Percentiles rank a stretch among this genome's conserved stretches.
Evolutionary conservation across 2,113 vertebrate genomes (phyloP).

Genomic region (Copsychus sechellarum): DNA sequence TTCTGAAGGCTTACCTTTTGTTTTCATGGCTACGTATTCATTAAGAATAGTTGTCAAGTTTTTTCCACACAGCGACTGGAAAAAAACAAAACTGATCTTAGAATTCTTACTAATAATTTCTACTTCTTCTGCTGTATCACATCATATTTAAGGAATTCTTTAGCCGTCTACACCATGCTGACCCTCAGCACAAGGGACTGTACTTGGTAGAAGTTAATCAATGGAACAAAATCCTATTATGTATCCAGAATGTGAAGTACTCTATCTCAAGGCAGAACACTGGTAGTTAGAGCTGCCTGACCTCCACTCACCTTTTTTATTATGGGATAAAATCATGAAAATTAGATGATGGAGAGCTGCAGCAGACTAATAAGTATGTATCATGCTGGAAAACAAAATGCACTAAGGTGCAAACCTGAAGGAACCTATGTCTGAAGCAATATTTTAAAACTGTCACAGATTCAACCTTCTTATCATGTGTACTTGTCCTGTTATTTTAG

Average conservation of each 20-base stretch:
- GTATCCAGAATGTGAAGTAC: neutral
- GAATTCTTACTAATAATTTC: neutral
- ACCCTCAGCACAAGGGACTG: neutral
- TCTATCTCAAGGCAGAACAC: neutral
- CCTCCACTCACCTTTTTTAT: neutral
- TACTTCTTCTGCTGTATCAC: neutral
- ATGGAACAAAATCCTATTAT: neutral
- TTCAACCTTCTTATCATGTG: neutral
- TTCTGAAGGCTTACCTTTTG: conserved; percentile 84
- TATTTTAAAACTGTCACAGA: neutral
- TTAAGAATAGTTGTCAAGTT: conserved; percentile 93
- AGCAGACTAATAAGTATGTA: neutral
- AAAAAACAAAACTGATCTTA: conserved; percentile 6
- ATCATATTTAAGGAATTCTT: neutral
- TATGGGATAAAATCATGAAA: neutral
- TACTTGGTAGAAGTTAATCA: neutral
- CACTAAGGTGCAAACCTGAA: fast-evolving
- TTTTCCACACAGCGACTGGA: conserved; percentile 96
- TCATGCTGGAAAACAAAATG: neutral
- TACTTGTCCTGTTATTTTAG: neutral
- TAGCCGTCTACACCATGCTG: neutral
- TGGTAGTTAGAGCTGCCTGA: neutral
- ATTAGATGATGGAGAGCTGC: neutral
- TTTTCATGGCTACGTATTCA: conserved; percentile 91
- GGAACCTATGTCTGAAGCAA: neutral